Conservation (phyloP, 2,113 vertebrate species). For the Candoia aspera region DNA sequence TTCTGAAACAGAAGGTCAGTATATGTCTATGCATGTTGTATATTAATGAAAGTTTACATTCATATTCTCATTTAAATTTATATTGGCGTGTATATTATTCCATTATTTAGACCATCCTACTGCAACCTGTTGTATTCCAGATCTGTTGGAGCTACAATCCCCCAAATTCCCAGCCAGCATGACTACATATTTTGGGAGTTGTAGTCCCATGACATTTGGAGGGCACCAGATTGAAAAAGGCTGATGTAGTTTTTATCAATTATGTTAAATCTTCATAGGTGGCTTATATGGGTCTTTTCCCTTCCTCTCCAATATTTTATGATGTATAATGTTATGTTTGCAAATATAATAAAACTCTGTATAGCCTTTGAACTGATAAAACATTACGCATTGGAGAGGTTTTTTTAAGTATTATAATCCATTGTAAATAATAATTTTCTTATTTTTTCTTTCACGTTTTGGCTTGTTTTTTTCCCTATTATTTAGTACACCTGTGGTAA, state of each 20-base stretch:
- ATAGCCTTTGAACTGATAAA: conserved; percentile 80
- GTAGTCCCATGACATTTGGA: background rate
- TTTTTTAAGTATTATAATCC: conserved; percentile 70
- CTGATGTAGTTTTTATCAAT: conserved; percentile 73
- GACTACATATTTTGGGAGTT: background rate
- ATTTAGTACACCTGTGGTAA: conserved; percentile 76
- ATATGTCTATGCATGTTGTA: conserved; percentile 82
- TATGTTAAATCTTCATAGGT: conserved; percentile 81
- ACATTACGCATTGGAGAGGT: conserved; percentile 59
- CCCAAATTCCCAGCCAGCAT: background rate
- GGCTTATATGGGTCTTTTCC: conserved; percentile 71
- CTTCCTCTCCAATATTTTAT: conserved; percentile 72
- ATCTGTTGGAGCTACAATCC: background rate
- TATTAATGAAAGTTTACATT: conserved; percentile 80
- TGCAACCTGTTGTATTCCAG: background rate
- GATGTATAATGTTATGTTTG: conserved; percentile 84
- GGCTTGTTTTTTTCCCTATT: conserved; percentile 72
- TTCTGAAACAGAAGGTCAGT: conserved; percentile 73
- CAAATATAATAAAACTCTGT: conserved; percentile 80
- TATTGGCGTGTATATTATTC: conserved; percentile 75
- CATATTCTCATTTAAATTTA: conserved; percentile 72
- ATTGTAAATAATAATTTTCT: conserved; percentile 78
- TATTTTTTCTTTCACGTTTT: conserved; percentile 61
- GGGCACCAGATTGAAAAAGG: background rate
- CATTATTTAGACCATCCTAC: conserved; percentile 51